Conservation (phyloP, 2,888 invertebrate species). For the Caenorhabditis sulstoni region DNA sequence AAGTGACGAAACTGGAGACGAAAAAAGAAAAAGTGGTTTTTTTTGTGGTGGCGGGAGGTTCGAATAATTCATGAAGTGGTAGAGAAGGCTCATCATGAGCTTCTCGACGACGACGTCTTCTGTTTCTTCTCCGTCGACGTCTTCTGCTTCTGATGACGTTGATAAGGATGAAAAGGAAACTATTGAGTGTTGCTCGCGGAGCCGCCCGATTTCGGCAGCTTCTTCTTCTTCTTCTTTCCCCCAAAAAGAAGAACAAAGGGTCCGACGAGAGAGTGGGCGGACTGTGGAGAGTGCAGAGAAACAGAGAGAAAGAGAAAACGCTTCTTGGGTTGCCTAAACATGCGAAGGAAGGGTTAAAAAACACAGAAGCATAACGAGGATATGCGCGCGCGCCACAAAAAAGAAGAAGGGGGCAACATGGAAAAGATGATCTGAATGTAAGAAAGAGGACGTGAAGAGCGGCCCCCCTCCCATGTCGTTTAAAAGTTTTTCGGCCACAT, state of each 20-base stretch:
- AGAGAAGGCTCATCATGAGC: too few species aligned
- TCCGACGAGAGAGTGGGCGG: not conserved
- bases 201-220: not conserved
- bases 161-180: conserved; percentile 2
- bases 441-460: too few species aligned
- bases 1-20: too few species aligned
- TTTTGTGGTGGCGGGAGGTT: conserved; percentile 18
- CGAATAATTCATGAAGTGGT: conserved; percentile 38
- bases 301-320: not conserved
- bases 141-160: conserved; percentile 5
- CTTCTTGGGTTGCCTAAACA: not conserved
- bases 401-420: conserved; percentile 25
- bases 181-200: not conserved
- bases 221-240: not conserved
- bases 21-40: too few species aligned
- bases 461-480: conserved; percentile 9
- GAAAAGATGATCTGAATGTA: conserved; percentile 29
- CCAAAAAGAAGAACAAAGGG: not conserved
- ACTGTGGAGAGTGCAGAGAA: not conserved
- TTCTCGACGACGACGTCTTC: too few species aligned
- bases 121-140: not conserved
- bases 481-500: conserved; percentile 28
- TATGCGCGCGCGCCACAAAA: conserved; percentile 12
- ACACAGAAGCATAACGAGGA: conserved; percentile 12
- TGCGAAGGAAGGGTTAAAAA: conserved; percentile 1